Base-by-base conservation (phyloP, 2,888 invertebrate genomes). In the Baronia brevicornis region DNA sequence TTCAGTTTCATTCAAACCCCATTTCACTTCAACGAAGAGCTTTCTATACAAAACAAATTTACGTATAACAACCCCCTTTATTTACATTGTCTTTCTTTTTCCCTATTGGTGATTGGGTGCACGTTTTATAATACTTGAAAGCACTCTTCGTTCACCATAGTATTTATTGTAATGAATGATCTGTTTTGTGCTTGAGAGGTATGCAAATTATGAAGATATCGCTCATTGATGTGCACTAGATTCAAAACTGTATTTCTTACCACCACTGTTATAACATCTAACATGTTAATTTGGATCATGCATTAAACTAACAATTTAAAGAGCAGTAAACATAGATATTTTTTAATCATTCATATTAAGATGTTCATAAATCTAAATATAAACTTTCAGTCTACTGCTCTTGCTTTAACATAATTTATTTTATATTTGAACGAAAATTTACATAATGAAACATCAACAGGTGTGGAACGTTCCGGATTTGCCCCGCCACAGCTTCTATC, bases 401-500 rank as follows among this genome's bases (percentile, higher is more conserved):
- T 65, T 59, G 31, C 33, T 28, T 19, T 20, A 9, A n/a, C n/a
- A 22, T 13, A 9, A 2, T 9, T 17, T 11, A 7, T 4, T 22
- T 28, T n/a, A 13, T 28, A 2, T 18, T 13, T 23, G 31, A 17
- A 30, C 11, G 22, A 25, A 39, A 54, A 48, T 49, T 44, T 44
- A 54, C 17, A 17, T 17, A 9, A 44, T 38, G 39, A 42, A 48
- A 48, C 60, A 49, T 65, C 51, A 35, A 57, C 75, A 84, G 84
- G 84, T 57, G 78, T 84, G 40, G 70, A 72, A 59, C 68, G 72
- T 29, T 77, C 79, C 41, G 82, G 79, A 50, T 82, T 71, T 55
- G 82, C 82, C 13, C 77, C 74, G 29, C 70, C 77, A 8, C 85
- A 89, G 36, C 67, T 86, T 28, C 82, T 91, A 41, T 90, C 90